A percentile compares a stretch with the other conserved stretches of the same genome.
phyloP scores from a whole-genome alignment of 2,113 vertebrate genomes.

The Oncorhynchus gorbuscha region DNA sequence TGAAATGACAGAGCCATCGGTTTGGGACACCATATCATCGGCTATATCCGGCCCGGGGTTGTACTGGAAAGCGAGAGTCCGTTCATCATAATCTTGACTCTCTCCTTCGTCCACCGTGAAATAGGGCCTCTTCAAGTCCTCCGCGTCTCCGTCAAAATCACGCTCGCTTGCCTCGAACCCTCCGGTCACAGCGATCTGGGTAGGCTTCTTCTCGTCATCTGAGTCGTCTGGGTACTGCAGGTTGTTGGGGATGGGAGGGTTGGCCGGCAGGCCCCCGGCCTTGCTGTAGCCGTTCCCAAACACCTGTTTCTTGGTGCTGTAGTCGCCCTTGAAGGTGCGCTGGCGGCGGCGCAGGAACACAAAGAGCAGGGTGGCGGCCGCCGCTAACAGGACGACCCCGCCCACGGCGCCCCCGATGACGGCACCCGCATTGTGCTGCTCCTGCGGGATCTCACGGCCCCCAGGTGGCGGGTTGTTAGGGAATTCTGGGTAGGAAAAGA shows the following conservation, averaged over 20 bases:
- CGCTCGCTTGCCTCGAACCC: constrained; percentile 74
- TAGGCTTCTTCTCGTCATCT: constrained; percentile 93
- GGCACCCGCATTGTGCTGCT: constrained; percentile 73
- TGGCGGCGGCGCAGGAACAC: constrained; percentile 89
- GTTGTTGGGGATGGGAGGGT: constrained; percentile 89
- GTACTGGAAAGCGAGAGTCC: constrained; percentile 96
- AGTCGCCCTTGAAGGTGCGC: constrained; percentile 99
- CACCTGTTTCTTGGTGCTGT: constrained; percentile 98
- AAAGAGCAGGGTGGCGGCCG: constrained; percentile 83
- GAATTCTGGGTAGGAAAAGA: constrained; percentile 98
- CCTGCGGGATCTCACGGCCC: constrained; percentile 62
- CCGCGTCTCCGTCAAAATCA: constrained; percentile 83
- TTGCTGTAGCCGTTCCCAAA: constrained; percentile 98
- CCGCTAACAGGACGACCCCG: constrained; percentile 82
- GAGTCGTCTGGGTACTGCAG: constrained; percentile 95
- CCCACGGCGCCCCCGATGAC: constrained; percentile 90
- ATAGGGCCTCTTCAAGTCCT: constrained; percentile 95
- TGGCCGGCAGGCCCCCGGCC: constrained; percentile 81
- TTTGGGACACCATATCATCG: constrained; percentile 98
- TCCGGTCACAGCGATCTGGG: constrained; percentile 79
- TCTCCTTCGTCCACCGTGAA: constrained; percentile 95
- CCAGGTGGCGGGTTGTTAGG: constrained; percentile 81
- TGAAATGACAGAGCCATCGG: constrained; percentile 98
- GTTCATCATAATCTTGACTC: constrained; percentile 85
- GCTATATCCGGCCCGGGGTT: constrained; percentile 91